Base-by-base conservation (phyloP, 1,140 invertebrate species). In the Ooceraea biroi region DNA sequence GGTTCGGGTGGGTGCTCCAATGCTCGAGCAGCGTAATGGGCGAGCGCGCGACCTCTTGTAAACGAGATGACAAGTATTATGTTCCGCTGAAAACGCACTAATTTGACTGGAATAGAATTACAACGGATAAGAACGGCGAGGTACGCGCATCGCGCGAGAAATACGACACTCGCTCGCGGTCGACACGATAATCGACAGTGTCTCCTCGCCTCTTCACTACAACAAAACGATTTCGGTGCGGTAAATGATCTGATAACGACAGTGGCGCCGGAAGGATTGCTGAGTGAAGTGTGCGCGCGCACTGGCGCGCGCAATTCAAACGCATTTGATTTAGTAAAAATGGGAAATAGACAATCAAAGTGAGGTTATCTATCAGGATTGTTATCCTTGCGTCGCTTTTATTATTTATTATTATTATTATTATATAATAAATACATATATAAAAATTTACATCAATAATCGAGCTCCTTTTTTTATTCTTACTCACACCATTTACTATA, bases 21-120 rank as follows among this genome's bases (percentile, higher is more conserved):
- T 7, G n/a, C n/a, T n/a, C n/a, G 3, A 55, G 36, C 7, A 36
- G 36, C n/a, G n/a, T 30, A 17, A 36, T 19, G 11, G 25, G 4
- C 19, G 36, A 8, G 27, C 25, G 1, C 11, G 10, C 57, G 11
- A 46, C 7, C 30, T 57, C n/a, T 11, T 25, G 19, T 44, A 44
- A n/a, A 27, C 61, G 36, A 48, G 14, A 85, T 65, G 63, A 86
- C 19, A 7, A 11, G 86, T 14, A 44, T 44, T 50, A 14, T 36
- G 8, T 72, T 72, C 17, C 19, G 10, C 14, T 36, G n/a, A 11
- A 48, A 8, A 0, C 3, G n/a, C 44, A 76, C 30, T 0, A 30
- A 48, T 36, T 52, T 19, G 25, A 76, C 12, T 14, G 22, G 7
- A 10, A 65, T 60, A 11, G 17, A 41, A 72, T 55, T 72, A 17